Conservation (phyloP, 1,140 invertebrate species). For the Drosophila rhopaloa region DNA sequence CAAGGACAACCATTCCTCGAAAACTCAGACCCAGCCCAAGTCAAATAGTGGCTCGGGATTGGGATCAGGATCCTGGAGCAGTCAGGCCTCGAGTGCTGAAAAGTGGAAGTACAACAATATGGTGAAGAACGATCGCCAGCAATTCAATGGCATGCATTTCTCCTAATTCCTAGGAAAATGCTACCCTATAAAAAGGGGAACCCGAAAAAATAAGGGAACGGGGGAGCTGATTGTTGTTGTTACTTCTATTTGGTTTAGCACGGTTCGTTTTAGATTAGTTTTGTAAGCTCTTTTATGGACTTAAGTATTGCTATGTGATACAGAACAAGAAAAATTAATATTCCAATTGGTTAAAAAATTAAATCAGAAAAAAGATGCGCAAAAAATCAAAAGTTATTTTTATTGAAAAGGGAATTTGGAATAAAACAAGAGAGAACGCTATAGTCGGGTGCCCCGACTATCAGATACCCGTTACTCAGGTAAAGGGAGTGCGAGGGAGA, state of each 20-base stretch:
- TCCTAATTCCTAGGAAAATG: constrained; percentile 36
- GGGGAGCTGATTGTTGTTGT: constrained; percentile 39
- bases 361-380: constrained; percentile 51
- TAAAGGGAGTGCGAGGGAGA: too few species aligned
- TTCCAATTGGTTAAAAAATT: constrained; percentile 34
- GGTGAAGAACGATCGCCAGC: constrained; percentile 75
- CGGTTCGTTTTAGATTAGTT: constrained; percentile 43
- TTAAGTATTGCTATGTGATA: constrained; percentile 42
- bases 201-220: constrained; percentile 8
- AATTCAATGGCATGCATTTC: constrained; percentile 80
- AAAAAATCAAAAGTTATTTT: constrained; percentile 7
- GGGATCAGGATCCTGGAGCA: constrained; percentile 59
- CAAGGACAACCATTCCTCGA: constrained; percentile 38
- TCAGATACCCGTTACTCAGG: too few species aligned
- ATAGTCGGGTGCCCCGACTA: too few species aligned
- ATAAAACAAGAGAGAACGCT: too few species aligned
- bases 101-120: constrained; percentile 84
- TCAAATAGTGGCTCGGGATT: constrained; percentile 10
- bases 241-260: constrained; percentile 37
- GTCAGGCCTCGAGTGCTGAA: constrained; percentile 61
- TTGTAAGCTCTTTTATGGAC: constrained; percentile 23
- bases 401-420: neutral
- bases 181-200: neutral
- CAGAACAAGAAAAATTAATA: neutral
- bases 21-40: constrained; percentile 23